Base-by-base conservation (phyloP, 2,888 invertebrate genomes). In the Caenorhabditis wallacei region DNA sequence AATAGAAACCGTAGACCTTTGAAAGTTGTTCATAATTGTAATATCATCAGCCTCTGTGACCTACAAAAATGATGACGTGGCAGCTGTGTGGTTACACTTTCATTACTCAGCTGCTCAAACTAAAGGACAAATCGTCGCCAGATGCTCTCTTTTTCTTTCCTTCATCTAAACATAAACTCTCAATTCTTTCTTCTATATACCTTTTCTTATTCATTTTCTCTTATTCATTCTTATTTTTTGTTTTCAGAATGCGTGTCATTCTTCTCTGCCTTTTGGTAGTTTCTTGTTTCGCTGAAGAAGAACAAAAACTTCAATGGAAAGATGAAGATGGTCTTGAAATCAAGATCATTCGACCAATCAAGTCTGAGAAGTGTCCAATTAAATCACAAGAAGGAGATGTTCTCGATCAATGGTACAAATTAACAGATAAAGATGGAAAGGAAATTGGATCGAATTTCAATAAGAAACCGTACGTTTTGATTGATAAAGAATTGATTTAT, bases 381-480 rank as follows among this genome's bases (percentile, higher is more conserved):
- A 92, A 91, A 81, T 88, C 88, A 35, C 88, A 87, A 74, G 87
- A 84, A 5, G 88, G 88, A 68, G 88, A 88, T 46, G 84, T 85
- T 24, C 74, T 90, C 57, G 89, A 91, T 43, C 91, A 91, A 79
- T 91, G 83, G 86, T 91, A 91, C 87, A 89, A 89, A 80, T 74
- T 91, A 84, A 83, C 84, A 43, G 91, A 91, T 71, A 88, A 89
- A 81, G 89, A 90, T 35, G 91, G 91, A 80, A 92, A 91, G 76
- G 91, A 91, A 72, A 89, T 91, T 69, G 91, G 91, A 74, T 86
- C 87, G 37, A 91, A 91, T 83, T 91, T 91, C 85, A 90, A 90
- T 79, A 89, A 89, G 85, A 92, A 89, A 80, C 91, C 91, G 90
- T 90, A 66, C 82, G 90, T 88, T 72, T 30, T 11, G n/a, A 13